Percentiles rank a stretch among this genome's conserved stretches.
These are phyloP conservation scores for Falco biarmicus DNA, from an alignment of 2,797 vertebrate species.

Conservation along the genomic window DNA sequence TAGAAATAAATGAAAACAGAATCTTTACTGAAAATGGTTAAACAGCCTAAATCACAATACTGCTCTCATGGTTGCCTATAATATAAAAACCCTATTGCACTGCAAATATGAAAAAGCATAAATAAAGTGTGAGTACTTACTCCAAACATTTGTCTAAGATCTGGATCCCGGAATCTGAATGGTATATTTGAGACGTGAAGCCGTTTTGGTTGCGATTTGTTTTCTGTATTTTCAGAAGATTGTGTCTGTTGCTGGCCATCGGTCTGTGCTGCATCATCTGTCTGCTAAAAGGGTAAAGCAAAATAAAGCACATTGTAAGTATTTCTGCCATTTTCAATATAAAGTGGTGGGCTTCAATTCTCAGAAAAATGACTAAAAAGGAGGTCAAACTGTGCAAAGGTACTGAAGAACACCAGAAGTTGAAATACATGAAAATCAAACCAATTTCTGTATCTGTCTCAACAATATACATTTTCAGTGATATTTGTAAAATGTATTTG, in stretches of 20 bases:
- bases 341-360: not conserved
- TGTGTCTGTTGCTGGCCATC: conserved; percentile 91
- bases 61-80: not conserved
- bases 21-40: not conserved
- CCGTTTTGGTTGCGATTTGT: conserved; percentile 94
- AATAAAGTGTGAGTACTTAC: conserved; percentile 79
- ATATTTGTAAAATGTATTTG: not conserved
- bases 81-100: not conserved
- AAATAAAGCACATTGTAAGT: conserved; percentile 33
- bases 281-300: conserved; percentile 85
- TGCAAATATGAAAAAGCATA: not conserved
- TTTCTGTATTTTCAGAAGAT: conserved; percentile 91
- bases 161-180: conserved; percentile 96
- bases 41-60: not conserved
- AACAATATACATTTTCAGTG: not conserved
- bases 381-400: not conserved
- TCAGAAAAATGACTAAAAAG: not conserved
- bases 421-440: not conserved
- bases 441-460: not conserved
- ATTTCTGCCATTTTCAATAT: not conserved
- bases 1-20: not conserved
- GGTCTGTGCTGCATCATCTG: conserved; percentile 91
- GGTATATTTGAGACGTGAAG: conserved; percentile 98
- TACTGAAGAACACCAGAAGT: not conserved
- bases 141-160: conserved; percentile 98